Base-by-base conservation (phyloP, 2,888 invertebrate genomes). In the Lithophane semibrunnea region DNA sequence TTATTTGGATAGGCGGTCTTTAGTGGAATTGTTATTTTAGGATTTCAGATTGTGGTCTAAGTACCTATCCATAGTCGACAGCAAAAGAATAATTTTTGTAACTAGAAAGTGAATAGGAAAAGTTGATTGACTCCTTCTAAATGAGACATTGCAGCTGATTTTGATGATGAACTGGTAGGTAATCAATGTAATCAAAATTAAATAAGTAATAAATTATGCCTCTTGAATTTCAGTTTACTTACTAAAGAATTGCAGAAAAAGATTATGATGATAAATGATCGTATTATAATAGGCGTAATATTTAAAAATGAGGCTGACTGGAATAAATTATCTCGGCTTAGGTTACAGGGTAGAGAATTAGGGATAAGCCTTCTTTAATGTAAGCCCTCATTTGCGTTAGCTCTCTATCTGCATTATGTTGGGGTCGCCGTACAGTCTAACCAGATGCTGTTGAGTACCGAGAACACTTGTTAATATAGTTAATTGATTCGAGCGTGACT, bases 201-300 rank as follows among this genome's bases (percentile, higher is more conserved):
- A 64, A 24, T 29, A 61, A 13, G 18, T 52, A 49, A 61, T 47
- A 44, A 16, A 78, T 64, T 52, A 52, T 37, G 16, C 13, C 47
- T 56, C 8, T 80, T 56, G 12, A 58, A 56, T 74, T 64, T 67
- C 0, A 47, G 44, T 67, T 37, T 10, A 24, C 29, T 16, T 56
- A 24, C 16, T 24, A 69, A 47, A n/a, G 18, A 52, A 10, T 60
- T 16, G 0, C 16, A 49, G 12, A 74, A 52, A 67, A 80, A 82
- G 44, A 58, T 69, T 67, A 13, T 9, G 47, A 69, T 82, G 66
- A 86, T 72, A 74, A 85, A 82, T 63, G 16, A 58, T 42, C 42
- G 49, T 69, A 77, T 69, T 68, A 69, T 18, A 60, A 71, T 37
- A 54, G 21, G 60, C 29, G 56, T 68, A 42, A 65, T 72, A 52